A percentile compares a stretch with the other conserved stretches of the same genome.
Conservation (phyloP, 2,888 invertebrate genomes). For the Hyposoter dolosus region DNA sequence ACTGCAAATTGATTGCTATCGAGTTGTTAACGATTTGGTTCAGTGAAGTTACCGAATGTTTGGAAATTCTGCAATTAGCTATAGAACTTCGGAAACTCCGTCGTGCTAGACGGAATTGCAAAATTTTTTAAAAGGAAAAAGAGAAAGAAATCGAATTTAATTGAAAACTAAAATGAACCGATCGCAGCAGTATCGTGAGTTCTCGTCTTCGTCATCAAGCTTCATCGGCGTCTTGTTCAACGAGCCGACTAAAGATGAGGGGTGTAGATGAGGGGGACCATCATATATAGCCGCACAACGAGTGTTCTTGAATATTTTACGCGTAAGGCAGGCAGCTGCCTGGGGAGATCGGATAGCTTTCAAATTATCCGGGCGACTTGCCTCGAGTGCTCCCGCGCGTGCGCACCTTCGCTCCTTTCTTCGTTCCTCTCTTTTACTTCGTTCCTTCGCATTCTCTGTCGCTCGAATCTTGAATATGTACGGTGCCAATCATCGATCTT, state of each 20-base stretch:
- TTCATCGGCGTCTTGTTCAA: conserved; percentile 72
- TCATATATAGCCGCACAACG: conserved; percentile 65
- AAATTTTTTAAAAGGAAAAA: not conserved
- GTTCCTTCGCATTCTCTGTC: conserved; percentile 51
- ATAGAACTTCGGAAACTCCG: not conserved
- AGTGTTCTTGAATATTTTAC: conserved; percentile 83
- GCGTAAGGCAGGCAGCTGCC: conserved; percentile 84
- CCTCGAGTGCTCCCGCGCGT: conserved; percentile 77
- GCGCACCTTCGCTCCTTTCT: conserved; percentile 63
- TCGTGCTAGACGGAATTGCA: not conserved
- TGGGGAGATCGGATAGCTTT: conserved; percentile 83
- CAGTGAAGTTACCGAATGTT: not conserved
- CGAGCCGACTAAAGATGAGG: conserved; percentile 75
- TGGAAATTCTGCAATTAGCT: not conserved
- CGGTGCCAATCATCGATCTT: conserved; percentile 38
- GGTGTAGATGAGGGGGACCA: conserved; percentile 38
- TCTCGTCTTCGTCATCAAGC: conserved; percentile 46
- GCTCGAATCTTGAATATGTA: conserved; percentile 32
- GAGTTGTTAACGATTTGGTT: not conserved
- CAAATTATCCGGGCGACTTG: conserved; percentile 84
- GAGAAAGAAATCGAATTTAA: not conserved
- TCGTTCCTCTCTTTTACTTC: conserved; percentile 53
- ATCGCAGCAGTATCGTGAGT: conserved; percentile 12
- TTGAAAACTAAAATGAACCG: conserved; percentile 5
- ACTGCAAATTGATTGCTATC: not conserved